phyloP scores from a whole-genome alignment of 2,888 invertebrate genomes.

The Cordilura impudica region DNA sequence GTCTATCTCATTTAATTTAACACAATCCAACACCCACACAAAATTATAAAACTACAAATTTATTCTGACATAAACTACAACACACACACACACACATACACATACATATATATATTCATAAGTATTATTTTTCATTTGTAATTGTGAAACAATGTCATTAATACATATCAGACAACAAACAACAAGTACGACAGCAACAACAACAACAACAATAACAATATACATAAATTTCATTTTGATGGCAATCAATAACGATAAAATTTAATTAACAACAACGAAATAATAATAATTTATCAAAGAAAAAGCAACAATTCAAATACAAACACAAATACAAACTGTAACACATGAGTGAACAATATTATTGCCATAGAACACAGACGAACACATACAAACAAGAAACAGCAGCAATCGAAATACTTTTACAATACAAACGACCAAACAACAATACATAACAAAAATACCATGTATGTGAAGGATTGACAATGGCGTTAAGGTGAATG shows the following conservation, averaged over 20 bases:
- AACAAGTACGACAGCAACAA: neutral
- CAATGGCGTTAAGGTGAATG: neutral
- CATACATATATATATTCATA: neutral
- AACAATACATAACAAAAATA: neutral
- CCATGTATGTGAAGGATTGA: neutral
- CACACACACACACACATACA: neutral
- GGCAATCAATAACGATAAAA: constrained; percentile 46
- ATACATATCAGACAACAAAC: constrained; percentile 30
- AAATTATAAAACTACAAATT: neutral
- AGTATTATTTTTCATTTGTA: constrained; percentile 6
- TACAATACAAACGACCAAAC: no score
- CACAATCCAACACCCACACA: neutral
- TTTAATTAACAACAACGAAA: constrained; percentile 48
- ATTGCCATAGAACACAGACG: neutral
- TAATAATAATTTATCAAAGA: constrained; percentile 48
- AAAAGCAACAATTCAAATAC: neutral
- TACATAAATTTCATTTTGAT: constrained; percentile 35
- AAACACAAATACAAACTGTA: neutral
- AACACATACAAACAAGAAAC: no score
- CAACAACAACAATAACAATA: neutral
- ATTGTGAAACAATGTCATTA: constrained; percentile 35
- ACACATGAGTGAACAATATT: neutral
- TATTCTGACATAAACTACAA: neutral
- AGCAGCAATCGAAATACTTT: neutral
- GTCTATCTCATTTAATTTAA: constrained; percentile 5